Evolutionary conservation across 2,888 invertebrate genomes (phyloP), one percentile per base, ranked within the genome.

Genomic region (Limnephilus rhombicus): DNA sequence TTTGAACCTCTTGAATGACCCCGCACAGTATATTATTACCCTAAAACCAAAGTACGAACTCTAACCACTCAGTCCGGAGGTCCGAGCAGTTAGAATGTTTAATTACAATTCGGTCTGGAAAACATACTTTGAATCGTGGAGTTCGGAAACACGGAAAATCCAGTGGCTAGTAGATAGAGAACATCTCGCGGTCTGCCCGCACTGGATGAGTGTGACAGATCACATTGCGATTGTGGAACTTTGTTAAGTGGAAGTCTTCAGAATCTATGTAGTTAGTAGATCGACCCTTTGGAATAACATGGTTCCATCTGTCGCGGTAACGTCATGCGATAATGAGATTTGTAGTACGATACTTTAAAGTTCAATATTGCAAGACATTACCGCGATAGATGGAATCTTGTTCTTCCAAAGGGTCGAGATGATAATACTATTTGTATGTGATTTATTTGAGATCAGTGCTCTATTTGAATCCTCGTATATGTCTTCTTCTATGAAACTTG

Each of bases 51-150:
- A 68, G 68, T 68, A 68, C 24, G 31, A 13, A 34, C 3, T 11
- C 31, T 82, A 29, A 15, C 15, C 82, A 31, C 82, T 34, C 82
- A 83, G 82, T 31, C 5, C 82, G 2, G 34, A 83, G 29, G 82
- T 18, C 34, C 24, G 34, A 34, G 82, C 24, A 18, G 82, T 83
- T 31, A 83, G 82, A 83, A 83, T 83, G 82, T 83, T 34, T 83
- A 83, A 83, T 83, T 83, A 83, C 82, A 31, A 82, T 82, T 82
- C 82, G 82, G 82, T 83, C 34, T 31, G 82, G 82, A 31, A 82
- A 68, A 68, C 68, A 68, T 82, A 31, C 82, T 82, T 82, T 34
- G 82, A 82, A 34, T 82, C 18, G 31, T 7, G 31, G 82, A 83
- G 82, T 83, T 83, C 7, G 34, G 82, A 68, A 83, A 83, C 34